Conservation (phyloP, 1,140 invertebrate species). For the Ceratoteleas bidentatus region DNA sequence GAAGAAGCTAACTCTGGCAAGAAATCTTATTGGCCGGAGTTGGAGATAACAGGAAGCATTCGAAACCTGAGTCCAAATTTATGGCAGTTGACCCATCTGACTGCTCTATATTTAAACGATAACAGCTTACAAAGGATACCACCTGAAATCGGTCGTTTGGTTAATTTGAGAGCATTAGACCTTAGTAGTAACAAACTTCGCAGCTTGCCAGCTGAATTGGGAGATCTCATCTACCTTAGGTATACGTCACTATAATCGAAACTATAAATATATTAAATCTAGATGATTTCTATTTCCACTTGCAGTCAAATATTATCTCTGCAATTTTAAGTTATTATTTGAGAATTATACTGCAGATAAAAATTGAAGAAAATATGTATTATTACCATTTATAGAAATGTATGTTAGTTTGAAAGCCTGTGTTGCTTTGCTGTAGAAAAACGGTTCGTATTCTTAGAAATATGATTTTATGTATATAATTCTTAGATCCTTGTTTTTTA, state of each 20-base stretch:
- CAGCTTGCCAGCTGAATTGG: conserved; percentile 96
- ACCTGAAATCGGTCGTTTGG: conserved; percentile 91
- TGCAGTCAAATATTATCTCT: no score
- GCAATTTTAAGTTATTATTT: neutral
- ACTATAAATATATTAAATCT: conserved; percentile 3
- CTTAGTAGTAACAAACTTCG: conserved; percentile 96
- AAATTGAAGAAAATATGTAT: no score
- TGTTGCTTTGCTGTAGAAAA: no score
- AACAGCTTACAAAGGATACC: conserved; percentile 95
- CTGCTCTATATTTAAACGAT: conserved; percentile 96
- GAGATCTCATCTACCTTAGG: conserved; percentile 96
- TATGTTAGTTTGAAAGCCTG: no score
- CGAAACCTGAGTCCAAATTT: conserved; percentile 94
- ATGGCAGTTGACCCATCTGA: conserved; percentile 95
- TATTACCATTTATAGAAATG: no score
- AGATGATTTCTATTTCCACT: neutral
- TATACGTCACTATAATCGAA: conserved; percentile 73
- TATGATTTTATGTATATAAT: no score
- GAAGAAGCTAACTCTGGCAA: conserved; percentile 95
- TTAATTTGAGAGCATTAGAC: conserved; percentile 93
- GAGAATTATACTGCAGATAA: no score
- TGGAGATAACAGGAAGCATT: conserved; percentile 91
- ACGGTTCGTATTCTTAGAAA: no score
- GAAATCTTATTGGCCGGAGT: conserved; percentile 91
- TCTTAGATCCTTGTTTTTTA: no score